phyloP scores from a whole-genome alignment of 2,797 vertebrate genomes.

The Acanthurus tractus region DNA sequence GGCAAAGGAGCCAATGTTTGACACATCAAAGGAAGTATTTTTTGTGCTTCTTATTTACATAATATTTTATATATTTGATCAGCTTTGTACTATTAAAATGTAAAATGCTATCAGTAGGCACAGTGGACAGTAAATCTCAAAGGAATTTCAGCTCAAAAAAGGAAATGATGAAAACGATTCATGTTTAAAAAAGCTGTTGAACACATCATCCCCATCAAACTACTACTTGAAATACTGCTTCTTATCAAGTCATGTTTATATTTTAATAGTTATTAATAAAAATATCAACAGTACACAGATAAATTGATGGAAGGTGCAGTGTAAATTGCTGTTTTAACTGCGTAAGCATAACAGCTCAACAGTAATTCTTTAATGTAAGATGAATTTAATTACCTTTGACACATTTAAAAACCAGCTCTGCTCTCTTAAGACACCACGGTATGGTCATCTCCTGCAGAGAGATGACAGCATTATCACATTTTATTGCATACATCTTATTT shows the following conservation, averaged over 20 bases:
- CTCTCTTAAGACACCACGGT: slow-evolving; percentile 88
- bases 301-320: neutral
- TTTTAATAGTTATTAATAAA: neutral
- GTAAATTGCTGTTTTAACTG: neutral
- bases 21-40: neutral
- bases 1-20: neutral
- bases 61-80: slow-evolving; percentile 1
- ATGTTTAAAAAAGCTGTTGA: neutral
- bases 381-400: slow-evolving; percentile 90
- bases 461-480: neutral
- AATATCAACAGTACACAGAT: neutral
- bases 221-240: neutral
- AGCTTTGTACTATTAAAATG: neutral
- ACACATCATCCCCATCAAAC: neutral
- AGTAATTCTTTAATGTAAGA: neutral
- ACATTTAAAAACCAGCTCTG: slow-evolving; percentile 94
- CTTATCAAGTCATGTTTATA: neutral
- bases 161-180: too few species aligned
- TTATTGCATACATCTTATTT: too few species aligned
- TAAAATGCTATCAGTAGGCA: neutral
- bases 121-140: neutral
- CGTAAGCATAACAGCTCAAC: neutral
- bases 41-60: neutral
- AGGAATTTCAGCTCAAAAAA: neutral
- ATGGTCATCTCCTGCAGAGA: slow-evolving; percentile 87